phyloP scores from a whole-genome alignment of 2,888 invertebrate genomes.

The Zhuqinia jingwanae region DNA sequence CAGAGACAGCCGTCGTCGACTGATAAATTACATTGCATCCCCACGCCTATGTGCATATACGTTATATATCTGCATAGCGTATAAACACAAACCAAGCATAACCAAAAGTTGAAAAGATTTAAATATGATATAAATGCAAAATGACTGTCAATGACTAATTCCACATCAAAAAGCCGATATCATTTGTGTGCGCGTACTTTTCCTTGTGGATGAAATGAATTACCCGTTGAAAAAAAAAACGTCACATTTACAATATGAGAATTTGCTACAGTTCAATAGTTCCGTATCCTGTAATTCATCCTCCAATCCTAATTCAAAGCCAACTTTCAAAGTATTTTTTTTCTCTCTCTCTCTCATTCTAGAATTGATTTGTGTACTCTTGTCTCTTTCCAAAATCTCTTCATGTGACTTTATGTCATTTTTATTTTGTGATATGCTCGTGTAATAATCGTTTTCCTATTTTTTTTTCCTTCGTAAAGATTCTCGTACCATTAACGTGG shows the following conservation, averaged over 20 bases:
- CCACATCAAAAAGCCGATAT: not conserved
- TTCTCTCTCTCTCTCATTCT: no score
- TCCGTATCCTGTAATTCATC: slow-evolving; percentile 20
- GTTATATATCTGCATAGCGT: slow-evolving; percentile 30
- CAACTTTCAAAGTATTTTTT: slow-evolving; percentile 19
- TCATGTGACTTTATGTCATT: slow-evolving; percentile 32
- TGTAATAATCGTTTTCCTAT: slow-evolving; percentile 40
- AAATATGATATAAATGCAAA: slow-evolving; percentile 39
- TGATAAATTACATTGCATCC: slow-evolving; percentile 69
- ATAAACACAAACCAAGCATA: not conserved
- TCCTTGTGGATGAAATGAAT: not conserved
- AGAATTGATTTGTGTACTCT: slow-evolving; percentile 4
- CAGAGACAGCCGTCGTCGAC: slow-evolving; percentile 21
- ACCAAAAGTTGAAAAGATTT: slow-evolving; percentile 4
- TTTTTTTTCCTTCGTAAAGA: not conserved
- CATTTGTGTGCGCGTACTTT: not conserved
- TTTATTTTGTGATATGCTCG: slow-evolving; percentile 39
- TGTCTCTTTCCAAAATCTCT: not conserved
- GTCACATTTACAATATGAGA: slow-evolving; percentile 26
- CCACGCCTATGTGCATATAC: no score
- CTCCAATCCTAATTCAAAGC: no score
- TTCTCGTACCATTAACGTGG: slow-evolving; percentile 34
- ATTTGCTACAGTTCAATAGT: slow-evolving; percentile 44
- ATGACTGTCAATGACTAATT: slow-evolving; percentile 44
- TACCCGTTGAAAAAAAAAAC: not conserved